A percentile compares a stretch with the other conserved stretches of the same genome.
These are phyloP conservation scores for Oreochromis spilurus DNA, from an alignment of 2,113 vertebrate species.

Conservation along the genomic window DNA sequence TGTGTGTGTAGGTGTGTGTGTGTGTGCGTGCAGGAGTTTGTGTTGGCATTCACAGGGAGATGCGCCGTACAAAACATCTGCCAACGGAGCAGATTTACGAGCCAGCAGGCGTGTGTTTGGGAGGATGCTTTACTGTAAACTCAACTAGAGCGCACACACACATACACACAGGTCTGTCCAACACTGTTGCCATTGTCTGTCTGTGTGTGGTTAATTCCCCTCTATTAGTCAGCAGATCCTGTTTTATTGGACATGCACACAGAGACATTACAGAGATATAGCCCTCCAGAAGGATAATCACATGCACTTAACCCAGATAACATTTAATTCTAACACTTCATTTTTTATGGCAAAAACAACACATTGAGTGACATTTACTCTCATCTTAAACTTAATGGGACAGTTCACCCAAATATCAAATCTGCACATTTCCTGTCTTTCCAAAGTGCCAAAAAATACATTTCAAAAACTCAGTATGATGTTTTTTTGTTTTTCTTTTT, in stretches of 20 bases:
- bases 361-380: not conserved
- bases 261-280: not conserved
- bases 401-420: not conserved
- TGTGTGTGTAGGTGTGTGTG: not conserved
- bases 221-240: constrained; percentile 28
- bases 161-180: not conserved
- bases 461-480: not conserved
- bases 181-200: constrained; percentile 40
- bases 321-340: not conserved
- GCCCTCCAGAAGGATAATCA: not conserved
- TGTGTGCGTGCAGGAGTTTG: not conserved
- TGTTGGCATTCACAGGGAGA: constrained; percentile 2
- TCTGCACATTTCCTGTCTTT: not conserved
- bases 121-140: constrained; percentile 35
- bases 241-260: not conserved
- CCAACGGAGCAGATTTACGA: constrained; percentile 49
- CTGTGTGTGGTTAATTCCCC: constrained; percentile 18
- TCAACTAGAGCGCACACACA: not conserved
- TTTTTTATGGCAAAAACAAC: not conserved
- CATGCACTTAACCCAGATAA: not conserved
- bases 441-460: not conserved
- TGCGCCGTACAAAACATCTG: constrained; percentile 47
- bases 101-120: constrained; percentile 1
- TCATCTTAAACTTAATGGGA: not conserved
- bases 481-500: not conserved